Conservation (phyloP, 2,888 invertebrate species). For the Tiphia femorata region DNA sequence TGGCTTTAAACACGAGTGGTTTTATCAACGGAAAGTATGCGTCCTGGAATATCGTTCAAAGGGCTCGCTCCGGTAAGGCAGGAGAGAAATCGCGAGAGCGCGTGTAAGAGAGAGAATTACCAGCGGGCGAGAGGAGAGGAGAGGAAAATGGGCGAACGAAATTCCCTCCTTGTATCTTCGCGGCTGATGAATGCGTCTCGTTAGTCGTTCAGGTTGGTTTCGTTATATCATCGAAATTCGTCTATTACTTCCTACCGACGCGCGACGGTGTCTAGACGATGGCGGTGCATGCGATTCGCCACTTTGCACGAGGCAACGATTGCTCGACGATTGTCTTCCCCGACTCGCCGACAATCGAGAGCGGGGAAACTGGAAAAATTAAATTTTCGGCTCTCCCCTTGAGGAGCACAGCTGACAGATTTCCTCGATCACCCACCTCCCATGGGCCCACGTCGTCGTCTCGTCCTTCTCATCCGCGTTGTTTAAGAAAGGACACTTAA, state of each 20-base stretch:
- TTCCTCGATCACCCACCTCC: not conserved
- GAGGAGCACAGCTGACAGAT: not conserved
- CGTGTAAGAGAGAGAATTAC: no score
- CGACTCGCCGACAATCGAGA: not conserved
- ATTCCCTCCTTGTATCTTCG: slow-evolving; percentile 48
- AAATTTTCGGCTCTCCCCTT: not conserved
- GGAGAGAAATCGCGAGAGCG: no score
- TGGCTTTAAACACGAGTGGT: no score
- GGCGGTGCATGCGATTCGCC: not conserved
- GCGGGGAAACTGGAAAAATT: not conserved
- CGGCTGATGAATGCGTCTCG: slow-evolving; percentile 53
- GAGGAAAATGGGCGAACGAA: not conserved
- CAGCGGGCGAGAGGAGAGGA: not conserved
- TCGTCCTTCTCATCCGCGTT: not conserved
- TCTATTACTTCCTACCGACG: slow-evolving; percentile 44
- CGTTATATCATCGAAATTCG: slow-evolving; percentile 48
- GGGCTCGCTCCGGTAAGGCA: no score
- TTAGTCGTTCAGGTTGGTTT: slow-evolving; percentile 49
- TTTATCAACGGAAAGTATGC: no score
- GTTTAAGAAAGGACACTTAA: slow-evolving; percentile 47
- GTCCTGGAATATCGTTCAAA: no score
- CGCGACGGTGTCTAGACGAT: not conserved
- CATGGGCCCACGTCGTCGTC: not conserved
- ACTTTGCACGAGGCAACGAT: not conserved
- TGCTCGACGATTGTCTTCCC: not conserved